These are phyloP conservation scores for Drosophila ustulata DNA, from an alignment of 2,888 invertebrate species.

Conservation along the genomic window DNA sequence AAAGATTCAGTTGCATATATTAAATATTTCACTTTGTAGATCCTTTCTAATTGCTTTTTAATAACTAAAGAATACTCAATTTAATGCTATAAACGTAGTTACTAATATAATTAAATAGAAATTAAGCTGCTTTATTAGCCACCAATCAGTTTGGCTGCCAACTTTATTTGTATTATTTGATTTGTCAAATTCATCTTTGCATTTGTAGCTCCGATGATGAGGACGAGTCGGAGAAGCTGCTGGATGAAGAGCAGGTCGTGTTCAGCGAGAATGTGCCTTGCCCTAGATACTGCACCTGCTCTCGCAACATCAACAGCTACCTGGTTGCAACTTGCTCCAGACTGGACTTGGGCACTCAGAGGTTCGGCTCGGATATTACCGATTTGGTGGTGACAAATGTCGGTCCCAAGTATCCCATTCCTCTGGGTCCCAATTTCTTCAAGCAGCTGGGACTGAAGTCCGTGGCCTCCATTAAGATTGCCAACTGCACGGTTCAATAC, in stretches of 20 bases:
- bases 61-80: no score
- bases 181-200: background rate
- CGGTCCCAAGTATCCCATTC: conserved; percentile 87
- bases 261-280: conserved; percentile 86
- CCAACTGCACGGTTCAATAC: conserved; percentile 89
- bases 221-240: conserved; percentile 76
- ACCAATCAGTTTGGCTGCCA: background rate
- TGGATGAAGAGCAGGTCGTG: conserved; percentile 81
- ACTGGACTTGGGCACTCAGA: conserved; percentile 88
- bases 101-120: no score
- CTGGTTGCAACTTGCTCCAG: conserved; percentile 88
- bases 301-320: conserved; percentile 87
- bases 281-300: conserved; percentile 88
- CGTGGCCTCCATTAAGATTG: conserved; percentile 89
- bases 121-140: no score
- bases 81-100: no score
- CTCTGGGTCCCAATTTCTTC: conserved; percentile 88
- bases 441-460: conserved; percentile 88
- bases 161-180: background rate
- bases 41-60: no score
- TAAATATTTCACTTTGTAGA: no score
- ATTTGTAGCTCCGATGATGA: conserved; percentile 63
- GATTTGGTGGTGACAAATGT: conserved; percentile 89
- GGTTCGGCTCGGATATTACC: conserved; percentile 88
- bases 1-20: background rate